phyloP scores from a whole-genome alignment of 2,888 invertebrate species.

The Nemotelus pantherinus region DNA sequence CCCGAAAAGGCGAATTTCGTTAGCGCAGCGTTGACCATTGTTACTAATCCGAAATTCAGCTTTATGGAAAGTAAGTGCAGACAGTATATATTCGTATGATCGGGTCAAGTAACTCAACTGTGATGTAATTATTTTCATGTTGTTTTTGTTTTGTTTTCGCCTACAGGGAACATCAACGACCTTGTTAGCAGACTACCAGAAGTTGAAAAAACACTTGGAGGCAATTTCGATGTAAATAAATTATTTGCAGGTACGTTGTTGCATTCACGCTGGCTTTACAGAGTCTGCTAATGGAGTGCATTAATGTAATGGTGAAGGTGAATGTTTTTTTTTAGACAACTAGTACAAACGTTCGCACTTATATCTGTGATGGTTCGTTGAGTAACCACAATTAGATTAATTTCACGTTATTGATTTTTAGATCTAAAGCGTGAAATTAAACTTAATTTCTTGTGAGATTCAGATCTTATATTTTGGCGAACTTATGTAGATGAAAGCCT shows the following conservation, averaged over 20 bases:
- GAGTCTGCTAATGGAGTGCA: no score
- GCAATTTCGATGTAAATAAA: slow-evolving; percentile 61
- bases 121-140: slow-evolving; percentile 22
- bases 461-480: no score
- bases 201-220: slow-evolving; percentile 59
- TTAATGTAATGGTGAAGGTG: no score
- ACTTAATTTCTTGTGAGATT: no score
- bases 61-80: slow-evolving; percentile 58
- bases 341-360: neutral
- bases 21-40: slow-evolving; percentile 60
- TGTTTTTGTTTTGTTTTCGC: slow-evolving; percentile 39
- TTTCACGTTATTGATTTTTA: no score
- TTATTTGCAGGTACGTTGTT: slow-evolving; percentile 61
- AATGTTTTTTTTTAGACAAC: neutral
- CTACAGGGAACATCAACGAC: slow-evolving; percentile 54
- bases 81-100: neutral
- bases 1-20: slow-evolving; percentile 63
- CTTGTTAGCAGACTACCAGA: slow-evolving; percentile 59
- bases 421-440: no score
- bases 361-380: no score
- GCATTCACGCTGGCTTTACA: neutral
- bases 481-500: no score
- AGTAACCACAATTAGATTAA: no score
- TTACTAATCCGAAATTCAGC: slow-evolving; percentile 60
- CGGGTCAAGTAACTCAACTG: neutral